Percentiles rank a stretch among this genome's conserved stretches.
These are phyloP conservation scores for Paramuricea clavata DNA, from an alignment of 92 coral and sea anemone species.

Conservation along the genomic window DNA sequence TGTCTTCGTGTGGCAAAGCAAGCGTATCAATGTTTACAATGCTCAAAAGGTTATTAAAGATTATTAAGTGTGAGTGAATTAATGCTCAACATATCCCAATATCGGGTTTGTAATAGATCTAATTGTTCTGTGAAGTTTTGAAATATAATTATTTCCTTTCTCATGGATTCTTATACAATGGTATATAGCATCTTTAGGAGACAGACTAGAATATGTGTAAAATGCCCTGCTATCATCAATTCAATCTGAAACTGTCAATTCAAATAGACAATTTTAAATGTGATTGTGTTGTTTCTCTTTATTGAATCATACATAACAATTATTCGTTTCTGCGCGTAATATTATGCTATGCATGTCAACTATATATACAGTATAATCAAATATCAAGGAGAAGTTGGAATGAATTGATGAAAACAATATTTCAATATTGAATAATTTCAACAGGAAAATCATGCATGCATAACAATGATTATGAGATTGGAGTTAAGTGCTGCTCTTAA, in stretches of 20 bases:
- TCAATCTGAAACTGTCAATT: not conserved
- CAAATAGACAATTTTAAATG: not conserved
- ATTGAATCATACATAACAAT: not conserved
- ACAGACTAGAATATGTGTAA: not conserved
- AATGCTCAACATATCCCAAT: conserved; percentile 14
- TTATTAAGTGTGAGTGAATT: not conserved
- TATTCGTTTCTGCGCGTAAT: not conserved
- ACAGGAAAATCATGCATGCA: conserved; percentile 33
- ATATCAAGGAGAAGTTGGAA: not conserved
- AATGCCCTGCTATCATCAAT: not conserved
- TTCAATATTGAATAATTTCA: conserved; percentile 8
- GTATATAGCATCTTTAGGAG: not conserved
- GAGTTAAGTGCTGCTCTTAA: conserved; percentile 4
- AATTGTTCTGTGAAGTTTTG: not conserved
- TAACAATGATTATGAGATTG: not conserved
- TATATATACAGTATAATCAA: not conserved
- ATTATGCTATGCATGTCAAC: not conserved
- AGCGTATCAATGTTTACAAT: not conserved
- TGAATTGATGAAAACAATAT: conserved; percentile 21
- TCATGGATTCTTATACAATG: not conserved
- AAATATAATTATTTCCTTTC: conserved; percentile 26
- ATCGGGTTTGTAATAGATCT: conserved; percentile 1
- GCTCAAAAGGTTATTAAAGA: not conserved
- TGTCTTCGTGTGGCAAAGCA: not conserved
- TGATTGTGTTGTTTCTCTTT: not conserved